These are phyloP conservation scores for Dendrocopos noguchii DNA, from an alignment of 2,113 vertebrate genomes.

Conservation along the genomic window DNA sequence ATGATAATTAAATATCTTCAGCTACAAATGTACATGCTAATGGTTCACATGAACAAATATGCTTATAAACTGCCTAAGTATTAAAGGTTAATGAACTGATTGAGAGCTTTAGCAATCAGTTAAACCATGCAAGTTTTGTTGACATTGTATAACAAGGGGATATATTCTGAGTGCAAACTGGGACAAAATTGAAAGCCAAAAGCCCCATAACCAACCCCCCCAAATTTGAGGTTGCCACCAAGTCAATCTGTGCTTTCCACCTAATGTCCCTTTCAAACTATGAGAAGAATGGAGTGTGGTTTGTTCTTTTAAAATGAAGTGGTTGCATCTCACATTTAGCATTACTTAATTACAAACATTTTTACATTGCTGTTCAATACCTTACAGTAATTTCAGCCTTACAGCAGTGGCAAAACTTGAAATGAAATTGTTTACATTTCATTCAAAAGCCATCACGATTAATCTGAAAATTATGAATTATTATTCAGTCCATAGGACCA, in stretches of 20 bases:
- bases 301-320: neutral
- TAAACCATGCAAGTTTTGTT: conserved; percentile 29
- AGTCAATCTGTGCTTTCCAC: neutral
- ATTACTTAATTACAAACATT: neutral
- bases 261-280: neutral
- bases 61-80: neutral
- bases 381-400: neutral
- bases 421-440: neutral
- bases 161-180: neutral
- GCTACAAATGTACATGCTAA: neutral
- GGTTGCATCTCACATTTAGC: neutral
- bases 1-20: conserved; percentile 41
- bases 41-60: neutral
- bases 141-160: neutral
- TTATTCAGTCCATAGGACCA: neutral
- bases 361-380: neutral
- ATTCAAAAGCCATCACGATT: neutral
- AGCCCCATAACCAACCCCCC: neutral
- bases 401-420: neutral
- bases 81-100: neutral
- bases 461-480: neutral
- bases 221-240: neutral
- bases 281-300: neutral
- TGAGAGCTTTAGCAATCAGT: neutral
- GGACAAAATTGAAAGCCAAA: neutral